phyloP scores from a whole-genome alignment of 2,797 vertebrate species.

The Acanthurus lineatus region DNA sequence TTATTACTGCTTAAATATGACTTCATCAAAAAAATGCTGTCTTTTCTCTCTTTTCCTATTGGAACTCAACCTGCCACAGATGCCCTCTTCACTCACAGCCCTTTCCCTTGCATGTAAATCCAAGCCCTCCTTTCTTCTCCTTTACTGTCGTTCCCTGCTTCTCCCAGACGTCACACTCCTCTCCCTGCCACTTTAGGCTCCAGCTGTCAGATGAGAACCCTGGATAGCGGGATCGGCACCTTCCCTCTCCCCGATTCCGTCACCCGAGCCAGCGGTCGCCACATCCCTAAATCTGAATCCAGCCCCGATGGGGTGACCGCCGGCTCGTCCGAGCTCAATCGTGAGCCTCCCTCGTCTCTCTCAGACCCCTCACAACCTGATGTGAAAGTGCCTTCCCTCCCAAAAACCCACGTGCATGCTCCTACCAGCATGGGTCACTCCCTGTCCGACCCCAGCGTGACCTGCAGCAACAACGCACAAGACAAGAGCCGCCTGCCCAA shows the following conservation, averaged over 20 bases:
- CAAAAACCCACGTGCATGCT: constrained; percentile 70
- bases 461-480: constrained; percentile 68
- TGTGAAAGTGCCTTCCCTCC: constrained; percentile 91
- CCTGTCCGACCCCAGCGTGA: constrained; percentile 85
- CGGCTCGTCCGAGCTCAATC: constrained; percentile 66
- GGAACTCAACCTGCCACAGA: constrained; percentile 61
- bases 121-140: constrained; percentile 30
- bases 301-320: constrained; percentile 73
- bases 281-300: constrained; percentile 85
- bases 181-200: constrained; percentile 87
- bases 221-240: constrained; percentile 96
- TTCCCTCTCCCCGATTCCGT: constrained; percentile 93
- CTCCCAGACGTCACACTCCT: constrained; percentile 83
- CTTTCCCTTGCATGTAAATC: constrained; percentile 77
- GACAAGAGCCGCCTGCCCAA: constrained; percentile 87
- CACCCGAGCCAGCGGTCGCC: constrained; percentile 83
- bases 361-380: constrained; percentile 69
- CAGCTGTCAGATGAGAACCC: constrained; percentile 93
- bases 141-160: constrained; percentile 64
- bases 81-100: constrained; percentile 61
- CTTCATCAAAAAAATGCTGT: constrained; percentile 35
- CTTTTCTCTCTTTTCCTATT: constrained; percentile 50
- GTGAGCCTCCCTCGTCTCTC: constrained; percentile 63
- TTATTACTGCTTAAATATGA: neutral
- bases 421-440: constrained; percentile 85